Base-by-base conservation (phyloP, 1,140 invertebrate genomes). In the Lethocerus indicus region DNA sequence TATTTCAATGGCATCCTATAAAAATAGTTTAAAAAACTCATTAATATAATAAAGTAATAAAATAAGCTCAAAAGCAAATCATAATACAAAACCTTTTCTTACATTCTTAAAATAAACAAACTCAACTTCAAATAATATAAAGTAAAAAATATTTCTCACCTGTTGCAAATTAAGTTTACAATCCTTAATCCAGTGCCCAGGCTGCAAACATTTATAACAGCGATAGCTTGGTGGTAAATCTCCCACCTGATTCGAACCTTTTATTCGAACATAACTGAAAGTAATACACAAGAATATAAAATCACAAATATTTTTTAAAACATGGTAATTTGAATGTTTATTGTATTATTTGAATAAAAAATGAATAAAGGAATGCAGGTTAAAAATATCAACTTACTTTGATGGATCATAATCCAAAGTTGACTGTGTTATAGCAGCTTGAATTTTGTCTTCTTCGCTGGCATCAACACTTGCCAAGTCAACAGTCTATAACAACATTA, bases 371-470 rank as follows among this genome's bases (percentile, higher is more conserved):
- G 13, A 18, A 53, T 28, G n/a, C 44, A 43, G 12, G n/a, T n/a
- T 25, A 39, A 43, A 49, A 21, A 51, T 47, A 39, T 29, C 18
- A 50, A 70, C 80, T 77, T 76, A 95, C 89, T 89, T 94, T 64
- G 87, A 85, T 50, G 90, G 87, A 69, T 96, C 89, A 74, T 96
- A 98, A 63, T 94, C 92, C 62, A 83, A 81, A 41, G 89, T 93
- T 32, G 91, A 94, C 61, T 96, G 92, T 48, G 81, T 78, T 76
- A 97, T 95, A 84, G 97, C 94, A 53, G 88, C 89, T 62, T 83
- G 81, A 59, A 98, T 93, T 69, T 96, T 96, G 61, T 98, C 92
- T 60, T 94, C 88, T 71, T 98, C 94, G 25, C 84, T 84, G 40
- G 83, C 85, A 71, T 90, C 85, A 67, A 94, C 79, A 63, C 78